A percentile compares a stretch with the other conserved stretches of the same genome.
These are phyloP conservation scores for Rotaria magnacalcarata DNA, from an alignment of 2,888 invertebrate genomes.

Conservation along the genomic window DNA sequence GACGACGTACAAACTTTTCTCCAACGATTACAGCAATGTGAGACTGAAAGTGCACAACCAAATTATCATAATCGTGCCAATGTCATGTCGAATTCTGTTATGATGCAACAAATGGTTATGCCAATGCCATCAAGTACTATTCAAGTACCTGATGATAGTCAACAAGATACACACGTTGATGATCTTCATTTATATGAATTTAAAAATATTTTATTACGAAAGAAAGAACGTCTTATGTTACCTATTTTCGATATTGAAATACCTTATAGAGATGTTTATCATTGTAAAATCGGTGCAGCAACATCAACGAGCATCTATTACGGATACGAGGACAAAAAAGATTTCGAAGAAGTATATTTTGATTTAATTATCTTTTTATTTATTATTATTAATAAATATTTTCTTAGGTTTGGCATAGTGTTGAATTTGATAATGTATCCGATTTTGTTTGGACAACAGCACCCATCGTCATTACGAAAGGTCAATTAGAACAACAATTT, in stretches of 20 bases:
- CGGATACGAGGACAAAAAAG: not conserved
- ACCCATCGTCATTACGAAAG: not conserved
- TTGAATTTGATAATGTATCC: not conserved
- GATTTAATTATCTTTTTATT: not conserved
- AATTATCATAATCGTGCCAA: too few relatives aligned
- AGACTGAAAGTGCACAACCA: too few relatives aligned
- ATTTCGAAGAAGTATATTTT: not conserved
- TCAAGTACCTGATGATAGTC: not conserved
- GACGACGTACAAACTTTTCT: not conserved
- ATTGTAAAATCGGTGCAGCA: not conserved
- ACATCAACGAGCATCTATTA: too few relatives aligned
- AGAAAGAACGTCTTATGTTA: not conserved
- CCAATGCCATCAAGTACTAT: not conserved
- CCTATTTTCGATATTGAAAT: conserved; percentile 3
- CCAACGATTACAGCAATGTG: not conserved
- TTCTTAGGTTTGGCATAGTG: conserved; percentile 25
- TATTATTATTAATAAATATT: not conserved
- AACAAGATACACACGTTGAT: not conserved
- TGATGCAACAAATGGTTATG: not conserved
- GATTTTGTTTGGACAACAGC: conserved; percentile 24
- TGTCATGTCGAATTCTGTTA: not conserved
- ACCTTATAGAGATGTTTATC: conserved; percentile 31
- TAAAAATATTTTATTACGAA: conserved; percentile 20
- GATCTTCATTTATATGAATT: conserved; percentile 34
- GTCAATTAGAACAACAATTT: not conserved